phyloP scores from a whole-genome alignment of 1,140 invertebrate species.

The Antheraea mylitta region DNA sequence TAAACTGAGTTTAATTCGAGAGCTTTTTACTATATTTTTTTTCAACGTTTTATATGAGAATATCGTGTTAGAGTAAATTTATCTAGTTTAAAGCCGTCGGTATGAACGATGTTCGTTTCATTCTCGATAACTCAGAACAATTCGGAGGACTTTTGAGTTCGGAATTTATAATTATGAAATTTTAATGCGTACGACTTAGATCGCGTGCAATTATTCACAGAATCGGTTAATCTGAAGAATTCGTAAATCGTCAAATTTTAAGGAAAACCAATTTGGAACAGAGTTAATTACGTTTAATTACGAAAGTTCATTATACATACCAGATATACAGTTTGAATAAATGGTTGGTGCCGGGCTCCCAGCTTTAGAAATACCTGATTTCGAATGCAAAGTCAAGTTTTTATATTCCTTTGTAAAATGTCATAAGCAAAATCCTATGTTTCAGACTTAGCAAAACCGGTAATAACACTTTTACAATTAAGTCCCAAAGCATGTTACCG shows the following conservation, averaged over 20 bases:
- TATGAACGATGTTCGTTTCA: not conserved
- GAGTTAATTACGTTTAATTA: no score
- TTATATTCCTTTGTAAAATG: no score
- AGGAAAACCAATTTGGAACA: not conserved
- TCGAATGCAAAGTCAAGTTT: no score
- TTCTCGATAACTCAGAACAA: not conserved
- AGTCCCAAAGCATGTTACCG: no score
- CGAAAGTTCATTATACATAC: no score
- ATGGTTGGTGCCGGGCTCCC: no score
- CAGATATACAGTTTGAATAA: no score
- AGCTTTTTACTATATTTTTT: not conserved
- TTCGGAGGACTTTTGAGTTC: not conserved
- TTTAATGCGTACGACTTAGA: not conserved
- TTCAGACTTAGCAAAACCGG: no score
- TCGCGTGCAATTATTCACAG: not conserved
- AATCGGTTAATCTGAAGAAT: not conserved
- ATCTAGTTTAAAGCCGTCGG: not conserved
- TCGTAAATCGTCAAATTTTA: not conserved
- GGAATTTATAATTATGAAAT: constrained; percentile 4
- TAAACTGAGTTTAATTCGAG: not conserved
- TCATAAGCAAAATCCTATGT: no score
- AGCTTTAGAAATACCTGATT: no score
- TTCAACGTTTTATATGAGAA: not conserved
- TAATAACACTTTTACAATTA: no score
- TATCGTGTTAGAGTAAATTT: not conserved